A percentile compares a stretch with the other conserved stretches of the same genome.
These are phyloP conservation scores for Nylanderia fulva DNA, from an alignment of 1,140 invertebrate genomes.

Conservation along the genomic window DNA sequence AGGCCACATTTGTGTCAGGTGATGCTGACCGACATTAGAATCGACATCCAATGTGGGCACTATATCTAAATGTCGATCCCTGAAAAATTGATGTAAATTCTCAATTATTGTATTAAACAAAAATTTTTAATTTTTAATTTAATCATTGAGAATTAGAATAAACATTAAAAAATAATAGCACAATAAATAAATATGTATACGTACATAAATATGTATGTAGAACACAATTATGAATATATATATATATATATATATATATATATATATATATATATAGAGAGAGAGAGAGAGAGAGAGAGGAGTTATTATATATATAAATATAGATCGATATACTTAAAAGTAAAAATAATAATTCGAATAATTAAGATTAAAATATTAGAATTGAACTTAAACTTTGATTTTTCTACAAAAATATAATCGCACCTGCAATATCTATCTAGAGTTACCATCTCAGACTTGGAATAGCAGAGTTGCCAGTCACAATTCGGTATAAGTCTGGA, in stretches of 20 bases:
- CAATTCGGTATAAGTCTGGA: constrained; percentile 85
- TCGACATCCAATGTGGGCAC: constrained; percentile 89
- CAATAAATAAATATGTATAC: constrained; percentile 5
- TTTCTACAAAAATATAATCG: constrained; percentile 72
- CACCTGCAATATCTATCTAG: constrained; percentile 89
- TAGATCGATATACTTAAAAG: not conserved
- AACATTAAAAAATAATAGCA: not conserved
- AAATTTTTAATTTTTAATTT: not conserved
- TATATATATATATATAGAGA: no score
- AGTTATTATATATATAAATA: not conserved
- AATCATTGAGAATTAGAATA: no score
- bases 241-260: no score
- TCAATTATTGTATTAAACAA: not conserved
- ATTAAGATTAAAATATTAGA: constrained; percentile 1
- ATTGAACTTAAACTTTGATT: not conserved
- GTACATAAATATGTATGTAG: no score
- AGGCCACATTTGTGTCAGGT: constrained; percentile 87
- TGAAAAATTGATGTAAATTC: constrained; percentile 62
- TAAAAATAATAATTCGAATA: not conserved
- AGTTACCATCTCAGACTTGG: constrained; percentile 88
- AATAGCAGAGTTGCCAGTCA: constrained; percentile 86
- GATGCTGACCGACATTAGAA: constrained; percentile 86
- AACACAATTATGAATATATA: no score
- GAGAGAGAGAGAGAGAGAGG: no score
- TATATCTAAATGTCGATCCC: constrained; percentile 85